Conservation (phyloP, 2,113 vertebrate species). For the Martes martes region DNA sequence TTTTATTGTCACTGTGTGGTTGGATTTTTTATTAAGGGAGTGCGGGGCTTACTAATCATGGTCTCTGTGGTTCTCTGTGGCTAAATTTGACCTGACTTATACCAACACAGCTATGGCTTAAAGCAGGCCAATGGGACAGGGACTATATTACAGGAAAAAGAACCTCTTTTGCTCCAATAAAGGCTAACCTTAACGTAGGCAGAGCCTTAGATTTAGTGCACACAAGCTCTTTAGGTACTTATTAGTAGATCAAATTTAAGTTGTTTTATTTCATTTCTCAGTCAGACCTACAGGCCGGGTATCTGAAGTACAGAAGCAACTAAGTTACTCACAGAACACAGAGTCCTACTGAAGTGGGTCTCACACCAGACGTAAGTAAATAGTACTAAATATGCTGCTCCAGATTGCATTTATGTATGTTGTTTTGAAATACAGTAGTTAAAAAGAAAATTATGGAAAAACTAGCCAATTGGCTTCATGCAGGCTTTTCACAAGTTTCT, state of each 20-base stretch:
- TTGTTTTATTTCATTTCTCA: not conserved
- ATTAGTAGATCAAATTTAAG: not conserved
- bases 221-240: not conserved
- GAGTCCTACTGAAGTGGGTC: not conserved
- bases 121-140: not conserved
- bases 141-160: not conserved
- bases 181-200: not conserved
- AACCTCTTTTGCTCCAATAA: not conserved
- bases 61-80: not conserved
- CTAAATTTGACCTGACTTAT: conserved; percentile 17
- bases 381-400: not conserved
- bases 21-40: conserved; percentile 30
- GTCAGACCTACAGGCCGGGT: not conserved
- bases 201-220: not conserved
- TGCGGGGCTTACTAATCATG: not conserved
- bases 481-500: not conserved
- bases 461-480: not conserved
- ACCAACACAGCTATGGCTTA: not conserved
- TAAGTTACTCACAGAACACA: not conserved
- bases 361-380: not conserved
- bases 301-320: not conserved
- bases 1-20: conserved; percentile 23
- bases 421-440: not conserved
- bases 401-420: not conserved
- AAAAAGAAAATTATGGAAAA: not conserved